Evolutionary conservation across 64 coral and sea anemone species (phyloP), one percentile per base, ranked within the genome.

Genomic region (Montipora sp.): DNA sequence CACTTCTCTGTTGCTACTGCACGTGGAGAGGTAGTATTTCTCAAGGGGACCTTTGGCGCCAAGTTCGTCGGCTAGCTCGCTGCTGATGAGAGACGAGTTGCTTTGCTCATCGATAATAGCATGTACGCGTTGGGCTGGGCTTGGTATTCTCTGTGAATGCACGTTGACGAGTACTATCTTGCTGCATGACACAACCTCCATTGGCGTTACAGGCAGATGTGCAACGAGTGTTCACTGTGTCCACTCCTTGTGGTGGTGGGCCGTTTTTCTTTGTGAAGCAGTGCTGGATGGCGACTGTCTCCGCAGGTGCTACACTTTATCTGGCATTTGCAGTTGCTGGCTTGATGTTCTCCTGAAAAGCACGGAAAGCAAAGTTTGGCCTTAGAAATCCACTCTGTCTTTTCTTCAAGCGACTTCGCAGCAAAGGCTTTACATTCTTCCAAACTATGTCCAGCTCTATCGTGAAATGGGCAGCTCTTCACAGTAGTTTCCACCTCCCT

Each of bases 91-190:
- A 13, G 63, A 68, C 15, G 18, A 16, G 63, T 68, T 68, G 63
- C 13, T 68, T 68, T 68, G 63, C 13, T 68, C 63, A 19, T 68
- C 63, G 18, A 68, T 68, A 16, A 16, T 68, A 14, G 44, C 75
- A 47, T 77, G 16, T 3, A 77, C 75, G 15, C 75, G 36, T 13
- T 11, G 44, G 44, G 44, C 46, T 45, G 12, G 15, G 36, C 44
- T 47, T 36, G 75, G 75, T 77, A 57, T 36, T 77, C 44, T 77
- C 75, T 48, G 44, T 77, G 75, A 36, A 45, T 24, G 44, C 43
- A 77, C 75, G 44, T 77, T 27, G 10, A 77, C 75, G 7, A 77
- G 43, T 77, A 77, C 75, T 77, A 77, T 24, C 12, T 77, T 77
- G 13, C 75, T 77, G 44, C 75, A 47, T 77, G 75, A 77, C 24